Evolutionary conservation across 2,113 vertebrate species (phyloP).

Genomic region (Microtus pennsylvanicus): DNA sequence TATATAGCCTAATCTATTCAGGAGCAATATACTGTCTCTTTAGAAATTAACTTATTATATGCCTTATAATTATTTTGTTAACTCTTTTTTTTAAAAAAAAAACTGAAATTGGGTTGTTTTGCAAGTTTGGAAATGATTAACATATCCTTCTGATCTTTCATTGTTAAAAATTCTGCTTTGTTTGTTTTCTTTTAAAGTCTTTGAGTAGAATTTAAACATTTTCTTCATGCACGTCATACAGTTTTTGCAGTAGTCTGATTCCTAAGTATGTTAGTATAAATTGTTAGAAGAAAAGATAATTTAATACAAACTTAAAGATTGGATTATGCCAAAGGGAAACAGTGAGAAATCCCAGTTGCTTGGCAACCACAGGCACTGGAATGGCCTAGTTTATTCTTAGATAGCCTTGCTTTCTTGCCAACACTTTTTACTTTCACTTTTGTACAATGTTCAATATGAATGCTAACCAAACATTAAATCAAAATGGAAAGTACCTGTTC

Average conservation of each 20-base stretch:
- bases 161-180: conserved; percentile 45
- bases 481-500: conserved; percentile 37
- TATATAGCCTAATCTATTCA: neutral
- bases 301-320: conserved; percentile 66
- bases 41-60: neutral
- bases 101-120: conserved; percentile 15
- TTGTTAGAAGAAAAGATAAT: conserved; percentile 61
- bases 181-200: conserved; percentile 28
- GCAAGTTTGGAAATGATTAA: conserved; percentile 49
- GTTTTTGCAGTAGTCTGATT: conserved; percentile 62
- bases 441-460: conserved; percentile 51
- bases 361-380: conserved; percentile 67
- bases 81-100: neutral
- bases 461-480: conserved; percentile 24
- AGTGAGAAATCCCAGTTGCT: conserved; percentile 73
- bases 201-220: conserved; percentile 57
- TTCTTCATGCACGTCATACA: conserved; percentile 26
- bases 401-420: conserved; percentile 65
- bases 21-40: too few relatives aligned
- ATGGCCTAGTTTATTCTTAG: conserved; percentile 76
- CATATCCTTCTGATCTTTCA: conserved; percentile 6
- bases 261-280: conserved; percentile 58
- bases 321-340: conserved; percentile 67
- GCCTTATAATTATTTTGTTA: conserved; percentile 54
- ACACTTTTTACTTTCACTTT: conserved; percentile 51